Evolutionary conservation across 92 coral and sea anemone genomes (phyloP).

Genomic region (Zoanthus gigantus): DNA sequence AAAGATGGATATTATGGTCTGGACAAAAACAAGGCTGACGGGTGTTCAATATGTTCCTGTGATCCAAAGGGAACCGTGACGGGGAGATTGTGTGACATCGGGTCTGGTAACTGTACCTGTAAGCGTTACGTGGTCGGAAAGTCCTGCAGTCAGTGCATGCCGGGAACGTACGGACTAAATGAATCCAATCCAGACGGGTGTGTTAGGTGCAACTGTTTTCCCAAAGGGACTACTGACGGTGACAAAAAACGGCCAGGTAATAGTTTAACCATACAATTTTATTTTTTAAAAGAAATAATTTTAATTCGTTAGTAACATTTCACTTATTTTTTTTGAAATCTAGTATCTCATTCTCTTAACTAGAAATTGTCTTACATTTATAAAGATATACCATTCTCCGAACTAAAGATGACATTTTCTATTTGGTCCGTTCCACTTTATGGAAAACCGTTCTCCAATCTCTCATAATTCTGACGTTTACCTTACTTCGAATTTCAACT

Average conservation of each 20-base stretch:
- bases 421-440: too few species aligned
- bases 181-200: conserved; percentile 88
- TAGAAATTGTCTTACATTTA: too few species aligned
- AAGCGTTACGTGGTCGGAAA: conserved; percentile 82
- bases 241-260: conserved; percentile 68
- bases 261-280: neutral
- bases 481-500: too few species aligned
- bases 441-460: too few species aligned
- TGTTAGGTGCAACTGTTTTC: conserved; percentile 79
- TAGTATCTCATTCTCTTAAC: too few species aligned
- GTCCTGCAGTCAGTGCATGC: conserved; percentile 80
- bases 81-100: conserved; percentile 75
- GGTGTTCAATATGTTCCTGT: conserved; percentile 85
- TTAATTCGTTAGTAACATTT: neutral
- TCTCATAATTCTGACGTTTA: too few species aligned
- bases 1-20: conserved; percentile 82
- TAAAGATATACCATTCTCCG: too few species aligned
- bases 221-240: conserved; percentile 85
- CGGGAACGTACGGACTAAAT: conserved; percentile 82
- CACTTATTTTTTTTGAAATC: too few species aligned
- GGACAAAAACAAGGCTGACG: conserved; percentile 69
- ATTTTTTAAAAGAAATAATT: neutral
- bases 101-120: conserved; percentile 90
- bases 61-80: conserved; percentile 90
- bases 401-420: too few species aligned